These are phyloP conservation scores for Rostratula benghalensis DNA, from an alignment of 2,113 vertebrate genomes.

Conservation along the genomic window DNA sequence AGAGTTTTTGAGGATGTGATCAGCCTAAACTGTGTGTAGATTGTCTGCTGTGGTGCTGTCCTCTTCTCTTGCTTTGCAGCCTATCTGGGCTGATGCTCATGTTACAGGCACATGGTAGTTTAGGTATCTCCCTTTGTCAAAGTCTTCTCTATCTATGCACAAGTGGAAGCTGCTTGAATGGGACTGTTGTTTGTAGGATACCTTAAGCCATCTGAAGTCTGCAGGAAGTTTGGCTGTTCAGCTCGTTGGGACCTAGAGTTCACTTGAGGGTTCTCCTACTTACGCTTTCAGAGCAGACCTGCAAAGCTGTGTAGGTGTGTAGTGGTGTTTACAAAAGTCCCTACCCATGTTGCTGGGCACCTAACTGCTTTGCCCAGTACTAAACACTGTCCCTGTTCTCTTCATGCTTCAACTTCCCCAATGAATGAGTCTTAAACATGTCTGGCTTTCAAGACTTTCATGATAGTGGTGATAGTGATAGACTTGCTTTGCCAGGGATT, in stretches of 20 bases:
- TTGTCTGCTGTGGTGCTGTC: background rate
- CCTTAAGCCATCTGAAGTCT: background rate
- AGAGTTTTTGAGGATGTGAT: background rate
- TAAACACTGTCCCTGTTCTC: background rate
- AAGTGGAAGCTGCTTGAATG: background rate
- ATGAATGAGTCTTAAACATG: background rate
- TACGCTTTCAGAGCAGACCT: background rate
- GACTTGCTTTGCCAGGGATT: background rate
- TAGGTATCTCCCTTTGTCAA: background rate
- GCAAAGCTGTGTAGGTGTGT: background rate
- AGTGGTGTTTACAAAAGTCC: background rate
- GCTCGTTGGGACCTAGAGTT: background rate
- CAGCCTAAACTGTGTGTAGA: background rate
- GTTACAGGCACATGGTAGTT: fast-evolving
- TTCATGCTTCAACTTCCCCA: background rate
- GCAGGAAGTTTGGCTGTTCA: background rate
- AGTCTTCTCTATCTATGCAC: background rate
- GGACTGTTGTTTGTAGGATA: background rate
- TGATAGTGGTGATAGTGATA: background rate
- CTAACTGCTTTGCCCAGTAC: background rate
- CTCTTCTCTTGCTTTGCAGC: background rate
- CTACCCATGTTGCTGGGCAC: background rate
- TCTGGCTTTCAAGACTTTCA: background rate
- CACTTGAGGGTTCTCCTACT: background rate
- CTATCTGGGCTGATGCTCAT: background rate